Conservation (phyloP, 2,113 vertebrate species). For the Percopsis transmontana region DNA sequence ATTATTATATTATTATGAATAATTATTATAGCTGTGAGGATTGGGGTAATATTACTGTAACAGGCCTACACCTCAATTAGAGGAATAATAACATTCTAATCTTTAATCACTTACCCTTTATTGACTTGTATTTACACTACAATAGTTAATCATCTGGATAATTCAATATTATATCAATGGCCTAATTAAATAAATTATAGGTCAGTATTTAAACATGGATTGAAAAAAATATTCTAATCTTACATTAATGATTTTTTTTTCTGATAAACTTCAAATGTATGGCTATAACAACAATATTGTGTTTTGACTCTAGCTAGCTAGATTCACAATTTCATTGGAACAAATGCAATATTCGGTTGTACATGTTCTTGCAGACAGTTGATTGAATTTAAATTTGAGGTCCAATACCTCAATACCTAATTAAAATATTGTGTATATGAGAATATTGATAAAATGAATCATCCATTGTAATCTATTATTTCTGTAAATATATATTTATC, state of each 20-base stretch:
- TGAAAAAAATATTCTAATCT: neutral
- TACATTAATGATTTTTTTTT: slow-evolving; percentile 11
- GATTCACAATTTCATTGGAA: slow-evolving; percentile 8
- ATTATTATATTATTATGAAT: too few relatives aligned
- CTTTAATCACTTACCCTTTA: too few relatives aligned
- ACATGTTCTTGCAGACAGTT: slow-evolving; percentile 24
- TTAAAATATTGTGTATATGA: slow-evolving; percentile 82
- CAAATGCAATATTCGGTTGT: slow-evolving; percentile 34
- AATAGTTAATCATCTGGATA: too few relatives aligned
- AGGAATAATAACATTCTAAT: too few relatives aligned
- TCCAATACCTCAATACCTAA: slow-evolving; percentile 68
- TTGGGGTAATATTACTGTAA: too few relatives aligned
- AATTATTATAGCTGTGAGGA: too few relatives aligned
- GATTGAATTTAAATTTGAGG: slow-evolving; percentile 23
- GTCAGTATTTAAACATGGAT: too few relatives aligned
- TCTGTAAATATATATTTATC: slow-evolving; percentile 90
- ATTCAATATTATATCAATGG: too few relatives aligned
- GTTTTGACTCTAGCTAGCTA: neutral
- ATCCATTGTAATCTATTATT: slow-evolving; percentile 74
- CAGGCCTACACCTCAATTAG: too few relatives aligned
- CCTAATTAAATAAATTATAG: too few relatives aligned
- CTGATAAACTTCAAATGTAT: neutral
- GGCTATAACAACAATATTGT: too few relatives aligned
- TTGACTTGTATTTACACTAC: too few relatives aligned
- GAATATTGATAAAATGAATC: slow-evolving; percentile 76